Conservation (phyloP, 2,888 invertebrate species). For the Sinodicranocentrus sp. region DNA sequence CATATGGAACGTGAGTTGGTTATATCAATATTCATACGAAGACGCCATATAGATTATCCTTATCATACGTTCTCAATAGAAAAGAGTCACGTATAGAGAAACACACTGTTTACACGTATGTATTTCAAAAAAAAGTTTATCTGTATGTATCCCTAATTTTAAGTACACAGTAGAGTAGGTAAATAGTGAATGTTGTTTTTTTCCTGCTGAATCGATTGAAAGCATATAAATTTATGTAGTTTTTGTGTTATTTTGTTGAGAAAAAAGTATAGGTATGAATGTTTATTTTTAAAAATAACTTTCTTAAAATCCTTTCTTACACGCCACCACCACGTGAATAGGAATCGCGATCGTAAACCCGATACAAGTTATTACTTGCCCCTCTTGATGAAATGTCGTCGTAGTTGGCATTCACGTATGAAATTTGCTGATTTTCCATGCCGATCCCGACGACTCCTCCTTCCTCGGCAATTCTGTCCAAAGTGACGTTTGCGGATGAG, state of each 20-base stretch:
- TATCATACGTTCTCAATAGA: constrained; percentile 17
- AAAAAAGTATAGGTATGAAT: not conserved
- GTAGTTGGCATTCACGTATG: constrained; percentile 50
- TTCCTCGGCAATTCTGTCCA: constrained; percentile 52
- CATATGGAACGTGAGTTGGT: no score
- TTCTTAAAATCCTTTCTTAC: constrained; percentile 23
- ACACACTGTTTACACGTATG: not conserved
- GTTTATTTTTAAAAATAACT: constrained; percentile 11
- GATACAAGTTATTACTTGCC: constrained; percentile 66
- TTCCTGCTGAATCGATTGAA: constrained; percentile 42
- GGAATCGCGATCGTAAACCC: constrained; percentile 70
- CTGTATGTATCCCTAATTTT: constrained; percentile 1
- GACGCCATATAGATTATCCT: not conserved
- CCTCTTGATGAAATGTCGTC: constrained; percentile 41
- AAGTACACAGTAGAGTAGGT: not conserved
- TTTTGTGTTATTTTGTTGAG: constrained; percentile 9
- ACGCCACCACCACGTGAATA: constrained; percentile 47
- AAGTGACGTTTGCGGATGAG: constrained; percentile 45
- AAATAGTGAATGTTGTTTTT: constrained; percentile 14
- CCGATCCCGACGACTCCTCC: not conserved
- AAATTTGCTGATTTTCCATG: constrained; percentile 38
- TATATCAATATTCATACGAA: no score
- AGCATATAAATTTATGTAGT: constrained; percentile 21
- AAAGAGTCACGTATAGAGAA: constrained; percentile 12
- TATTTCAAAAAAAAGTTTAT: not conserved